These are phyloP conservation scores for Plagodis pulveraria DNA, from an alignment of 2,888 invertebrate genomes.

Conservation along the genomic window DNA sequence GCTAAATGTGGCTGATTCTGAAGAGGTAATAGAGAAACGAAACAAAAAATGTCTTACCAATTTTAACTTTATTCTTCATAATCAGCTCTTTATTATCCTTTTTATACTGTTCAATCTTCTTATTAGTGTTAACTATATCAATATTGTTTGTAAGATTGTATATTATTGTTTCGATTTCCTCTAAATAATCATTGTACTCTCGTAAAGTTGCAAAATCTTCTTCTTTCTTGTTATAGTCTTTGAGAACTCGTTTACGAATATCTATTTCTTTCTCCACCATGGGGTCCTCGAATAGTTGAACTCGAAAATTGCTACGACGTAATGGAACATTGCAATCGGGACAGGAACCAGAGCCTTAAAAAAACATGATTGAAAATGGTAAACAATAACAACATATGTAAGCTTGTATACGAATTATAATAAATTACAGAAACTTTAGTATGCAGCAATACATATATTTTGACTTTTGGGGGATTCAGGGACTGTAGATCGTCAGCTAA, in stretches of 20 bases:
- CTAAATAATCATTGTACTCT: constrained; percentile 98
- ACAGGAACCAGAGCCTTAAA: constrained; percentile 94
- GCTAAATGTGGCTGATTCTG: neutral
- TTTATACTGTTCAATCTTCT: constrained; percentile 95
- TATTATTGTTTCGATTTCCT: constrained; percentile 96
- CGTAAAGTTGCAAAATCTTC: constrained; percentile 94
- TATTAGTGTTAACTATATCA: constrained; percentile 94
- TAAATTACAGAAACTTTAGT: no score
- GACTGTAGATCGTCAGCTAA: no score
- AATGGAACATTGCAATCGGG: constrained; percentile 96
- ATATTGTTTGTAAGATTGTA: constrained; percentile 96
- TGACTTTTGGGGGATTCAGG: no score
- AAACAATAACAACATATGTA: no score
- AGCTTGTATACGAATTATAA: neutral
- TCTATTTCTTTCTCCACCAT: constrained; percentile 99
- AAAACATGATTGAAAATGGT: neutral
- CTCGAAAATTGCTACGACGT: constrained; percentile 94
- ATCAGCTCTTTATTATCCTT: constrained; percentile 95
- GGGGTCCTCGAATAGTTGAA: constrained; percentile 98
- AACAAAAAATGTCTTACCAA: constrained; percentile 67
- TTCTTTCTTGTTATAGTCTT: constrained; percentile 97
- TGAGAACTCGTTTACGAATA: constrained; percentile 93
- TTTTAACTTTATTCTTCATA: constrained; percentile 90
- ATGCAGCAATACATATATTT: no score
- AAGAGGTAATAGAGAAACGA: neutral